These are phyloP conservation scores for Cenopis cana DNA, from an alignment of 2,888 invertebrate species.

Conservation along the genomic window DNA sequence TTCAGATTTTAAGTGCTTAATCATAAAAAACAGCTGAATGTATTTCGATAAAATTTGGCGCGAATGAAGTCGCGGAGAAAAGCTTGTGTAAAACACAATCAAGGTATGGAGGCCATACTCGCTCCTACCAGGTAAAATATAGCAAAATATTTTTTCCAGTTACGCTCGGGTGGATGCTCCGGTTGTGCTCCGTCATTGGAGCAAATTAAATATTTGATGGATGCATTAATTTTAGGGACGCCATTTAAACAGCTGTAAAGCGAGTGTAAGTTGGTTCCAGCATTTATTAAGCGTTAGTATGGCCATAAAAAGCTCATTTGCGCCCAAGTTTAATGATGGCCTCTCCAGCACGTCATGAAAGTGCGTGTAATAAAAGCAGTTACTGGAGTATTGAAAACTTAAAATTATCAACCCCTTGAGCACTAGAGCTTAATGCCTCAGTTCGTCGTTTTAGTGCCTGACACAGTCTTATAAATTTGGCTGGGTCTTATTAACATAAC, in stretches of 20 bases:
- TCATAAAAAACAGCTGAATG: neutral
- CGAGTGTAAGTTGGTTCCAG: slow-evolving; percentile 70
- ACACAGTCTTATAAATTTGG: slow-evolving; percentile 79
- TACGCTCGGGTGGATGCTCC: slow-evolving; percentile 26
- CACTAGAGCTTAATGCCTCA: slow-evolving; percentile 5
- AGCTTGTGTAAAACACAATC: neutral
- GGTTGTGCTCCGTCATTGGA: slow-evolving; percentile 46
- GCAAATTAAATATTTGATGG: slow-evolving; percentile 68
- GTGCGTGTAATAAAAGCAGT: slow-evolving; percentile 55
- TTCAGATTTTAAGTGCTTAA: neutral
- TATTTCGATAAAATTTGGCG: no score
- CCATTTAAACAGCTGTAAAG: slow-evolving; percentile 65
- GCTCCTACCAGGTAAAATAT: slow-evolving; percentile 30
- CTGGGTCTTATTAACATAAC: slow-evolving; percentile 82
- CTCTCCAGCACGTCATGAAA: slow-evolving; percentile 58
- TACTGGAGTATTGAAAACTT: slow-evolving; percentile 60
- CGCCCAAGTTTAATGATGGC: slow-evolving; percentile 69
- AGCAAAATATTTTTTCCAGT: slow-evolving; percentile 31
- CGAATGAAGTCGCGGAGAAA: neutral
- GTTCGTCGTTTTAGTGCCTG: slow-evolving; percentile 65
- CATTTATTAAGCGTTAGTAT: slow-evolving; percentile 74
- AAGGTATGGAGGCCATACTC: neutral
- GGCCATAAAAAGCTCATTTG: slow-evolving; percentile 75
- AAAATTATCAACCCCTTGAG: slow-evolving; percentile 55
- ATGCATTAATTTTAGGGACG: slow-evolving; percentile 60